Evolutionary conservation across 2,797 vertebrate genomes (phyloP).

Genomic region (Lycodopsis pacificus): DNA sequence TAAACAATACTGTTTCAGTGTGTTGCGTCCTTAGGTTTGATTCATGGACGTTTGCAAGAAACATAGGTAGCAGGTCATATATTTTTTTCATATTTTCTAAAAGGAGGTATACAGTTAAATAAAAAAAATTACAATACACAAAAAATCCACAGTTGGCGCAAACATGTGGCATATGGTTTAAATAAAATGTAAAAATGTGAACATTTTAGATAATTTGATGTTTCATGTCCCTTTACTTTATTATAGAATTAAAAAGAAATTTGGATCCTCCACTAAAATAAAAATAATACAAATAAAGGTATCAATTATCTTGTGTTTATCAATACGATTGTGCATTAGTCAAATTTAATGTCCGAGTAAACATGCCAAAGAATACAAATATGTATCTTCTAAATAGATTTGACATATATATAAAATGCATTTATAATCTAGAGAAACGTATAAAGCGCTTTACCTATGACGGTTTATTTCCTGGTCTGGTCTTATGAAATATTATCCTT

Average conservation of each 20-base stretch:
- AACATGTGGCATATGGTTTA: background rate
- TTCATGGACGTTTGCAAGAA: background rate
- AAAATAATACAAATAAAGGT: background rate
- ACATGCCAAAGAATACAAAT: constrained; percentile 19
- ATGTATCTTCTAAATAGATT: background rate
- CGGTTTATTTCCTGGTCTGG: constrained; percentile 10
- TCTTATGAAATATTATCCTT: background rate
- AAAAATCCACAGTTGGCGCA: background rate
- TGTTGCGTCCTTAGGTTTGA: constrained; percentile 11
- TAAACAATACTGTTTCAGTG: constrained; percentile 3
- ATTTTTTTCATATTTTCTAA: background rate
- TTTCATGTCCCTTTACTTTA: background rate
- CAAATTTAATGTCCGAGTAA: background rate
- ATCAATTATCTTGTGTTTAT: background rate
- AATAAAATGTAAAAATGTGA: background rate
- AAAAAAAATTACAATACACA: background rate
- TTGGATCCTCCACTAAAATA: background rate
- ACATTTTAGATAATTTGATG: background rate
- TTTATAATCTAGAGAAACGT: background rate
- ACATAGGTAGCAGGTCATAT: background rate
- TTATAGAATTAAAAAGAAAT: background rate
- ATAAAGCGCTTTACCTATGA: background rate
- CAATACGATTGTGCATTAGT: background rate
- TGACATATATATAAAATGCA: background rate
- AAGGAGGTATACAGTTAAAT: background rate